These are phyloP conservation scores for Macropodus opercularis DNA, from an alignment of 2,797 vertebrate species.

Conservation along the genomic window DNA sequence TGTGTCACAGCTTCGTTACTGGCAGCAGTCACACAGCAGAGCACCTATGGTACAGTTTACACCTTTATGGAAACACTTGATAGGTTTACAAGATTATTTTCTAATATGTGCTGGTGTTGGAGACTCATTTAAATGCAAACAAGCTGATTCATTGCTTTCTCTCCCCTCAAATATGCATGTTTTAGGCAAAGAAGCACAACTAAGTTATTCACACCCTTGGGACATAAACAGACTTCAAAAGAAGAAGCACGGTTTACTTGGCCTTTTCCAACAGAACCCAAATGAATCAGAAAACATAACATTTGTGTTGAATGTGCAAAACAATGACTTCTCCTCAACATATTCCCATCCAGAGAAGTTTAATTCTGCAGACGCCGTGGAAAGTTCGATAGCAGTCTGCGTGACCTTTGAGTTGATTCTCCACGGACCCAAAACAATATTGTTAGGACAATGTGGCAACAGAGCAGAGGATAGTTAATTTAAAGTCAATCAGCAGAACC, in stretches of 20 bases:
- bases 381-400: conserved; percentile 38
- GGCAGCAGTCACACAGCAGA: conserved; percentile 7
- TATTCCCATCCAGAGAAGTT: conserved; percentile 27
- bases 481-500: conserved; percentile 56
- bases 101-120: conserved; percentile 34
- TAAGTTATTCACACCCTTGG: conserved; percentile 64
- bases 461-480: conserved; percentile 47
- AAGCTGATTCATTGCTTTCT: conserved; percentile 68
- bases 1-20: conserved; percentile 5
- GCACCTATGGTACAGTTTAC: conserved; percentile 17
- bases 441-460: conserved; percentile 18
- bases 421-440: conserved; percentile 21
- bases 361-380: conserved; percentile 9
- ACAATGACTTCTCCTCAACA: conserved; percentile 30
- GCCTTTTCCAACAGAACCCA: conserved; percentile 41
- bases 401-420: conserved; percentile 41
- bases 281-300: conserved; percentile 47
- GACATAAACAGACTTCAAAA: conserved; percentile 70
- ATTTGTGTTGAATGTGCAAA: conserved; percentile 39
- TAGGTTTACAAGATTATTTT: conserved; percentile 48
- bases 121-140: conserved; percentile 67
- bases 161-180: conserved; percentile 59
- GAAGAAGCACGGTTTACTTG: conserved; percentile 47
- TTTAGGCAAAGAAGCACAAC: conserved; percentile 63
- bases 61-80: conserved; percentile 37